phyloP scores from a whole-genome alignment of 2,888 invertebrate species.

The Strigamia transsilvanica region DNA sequence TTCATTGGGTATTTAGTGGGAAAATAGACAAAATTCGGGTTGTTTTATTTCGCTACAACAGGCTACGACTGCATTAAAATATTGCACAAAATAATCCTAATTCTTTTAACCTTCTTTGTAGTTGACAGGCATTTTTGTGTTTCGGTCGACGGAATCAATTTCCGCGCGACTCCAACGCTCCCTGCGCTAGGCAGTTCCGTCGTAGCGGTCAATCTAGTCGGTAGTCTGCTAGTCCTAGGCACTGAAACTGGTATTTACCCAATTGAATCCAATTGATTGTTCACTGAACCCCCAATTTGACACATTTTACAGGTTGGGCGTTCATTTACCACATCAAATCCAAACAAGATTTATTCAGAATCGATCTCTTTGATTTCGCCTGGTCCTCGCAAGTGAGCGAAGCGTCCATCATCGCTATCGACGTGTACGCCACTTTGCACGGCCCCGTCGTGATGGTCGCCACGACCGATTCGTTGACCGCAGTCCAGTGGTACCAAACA shows the following conservation, averaged over 20 bases:
- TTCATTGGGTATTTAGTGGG: too few species aligned
- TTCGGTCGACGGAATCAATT: constrained; percentile 1
- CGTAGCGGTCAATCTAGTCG: constrained; percentile 7
- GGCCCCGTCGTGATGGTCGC: background rate
- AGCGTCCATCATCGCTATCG: background rate
- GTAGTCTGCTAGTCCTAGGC: constrained; percentile 25
- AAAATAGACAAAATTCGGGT: too few species aligned
- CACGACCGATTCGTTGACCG: background rate
- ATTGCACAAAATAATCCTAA: too few species aligned
- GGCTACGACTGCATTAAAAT: too few species aligned
- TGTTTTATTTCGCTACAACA: too few species aligned
- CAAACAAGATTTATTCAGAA: background rate
- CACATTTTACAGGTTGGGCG: background rate
- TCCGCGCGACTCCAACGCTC: background rate
- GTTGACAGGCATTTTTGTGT: constrained; percentile 34
- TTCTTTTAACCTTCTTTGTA: background rate
- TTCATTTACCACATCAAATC: background rate
- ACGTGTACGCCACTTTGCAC: background rate
- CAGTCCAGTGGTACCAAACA: background rate
- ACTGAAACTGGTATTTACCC: constrained; percentile 46
- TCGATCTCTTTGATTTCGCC: background rate
- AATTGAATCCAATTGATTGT: too few species aligned
- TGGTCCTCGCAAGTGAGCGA: constrained; percentile 5
- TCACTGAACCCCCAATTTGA: too few species aligned
- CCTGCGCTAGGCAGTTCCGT: background rate